These are phyloP conservation scores for Perca schrenkii DNA, from an alignment of 2,113 vertebrate species.

Conservation along the genomic window DNA sequence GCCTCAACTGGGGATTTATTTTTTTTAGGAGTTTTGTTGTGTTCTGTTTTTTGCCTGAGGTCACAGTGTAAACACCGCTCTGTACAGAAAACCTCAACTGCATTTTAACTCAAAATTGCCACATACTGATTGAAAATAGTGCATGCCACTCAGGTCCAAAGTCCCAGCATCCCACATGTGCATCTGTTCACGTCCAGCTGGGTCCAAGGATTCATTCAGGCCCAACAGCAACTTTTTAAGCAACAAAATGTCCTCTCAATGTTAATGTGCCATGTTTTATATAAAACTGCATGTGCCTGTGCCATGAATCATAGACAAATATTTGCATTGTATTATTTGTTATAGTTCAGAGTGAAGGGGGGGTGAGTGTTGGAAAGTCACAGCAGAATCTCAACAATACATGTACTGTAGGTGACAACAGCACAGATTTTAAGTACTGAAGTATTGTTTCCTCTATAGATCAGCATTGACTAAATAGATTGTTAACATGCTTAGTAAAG, in stretches of 20 bases:
- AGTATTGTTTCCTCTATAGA: no score
- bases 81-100: constrained; percentile 46
- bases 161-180: constrained; percentile 61
- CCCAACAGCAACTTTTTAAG: constrained; percentile 13
- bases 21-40: constrained; percentile 31
- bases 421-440: no score
- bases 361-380: background rate
- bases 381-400: background rate
- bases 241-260: constrained; percentile 26
- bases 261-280: background rate
- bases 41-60: constrained; percentile 30
- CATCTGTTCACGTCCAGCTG: constrained; percentile 58
- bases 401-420: no score
- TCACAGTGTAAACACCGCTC: constrained; percentile 46
- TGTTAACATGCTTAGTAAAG: no score
- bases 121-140: constrained; percentile 41
- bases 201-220: constrained; percentile 41
- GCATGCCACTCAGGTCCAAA: constrained; percentile 54
- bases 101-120: constrained; percentile 29
- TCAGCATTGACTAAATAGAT: no score
- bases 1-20: constrained; percentile 27
- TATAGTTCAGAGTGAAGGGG: background rate
- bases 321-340: background rate
- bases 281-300: background rate
- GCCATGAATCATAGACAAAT: background rate